Base-by-base conservation (phyloP, 2,113 vertebrate species). In the Accipiter cooperii region DNA sequence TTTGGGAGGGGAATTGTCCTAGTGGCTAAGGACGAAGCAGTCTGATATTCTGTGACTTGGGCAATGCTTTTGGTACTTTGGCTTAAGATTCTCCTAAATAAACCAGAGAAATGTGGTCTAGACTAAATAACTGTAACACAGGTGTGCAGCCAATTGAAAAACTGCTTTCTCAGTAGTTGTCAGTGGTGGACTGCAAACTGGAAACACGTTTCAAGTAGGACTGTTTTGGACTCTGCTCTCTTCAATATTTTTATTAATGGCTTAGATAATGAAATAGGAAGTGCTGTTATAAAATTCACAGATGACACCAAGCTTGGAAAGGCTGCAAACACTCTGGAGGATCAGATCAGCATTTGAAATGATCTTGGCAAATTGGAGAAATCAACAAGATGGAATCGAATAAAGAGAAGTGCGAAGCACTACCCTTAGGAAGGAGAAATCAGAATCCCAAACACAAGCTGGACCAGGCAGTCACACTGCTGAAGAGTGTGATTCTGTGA, bases 241-340 rank as follows among this genome's bases (percentile, higher is more conserved):
- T 77, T 93, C 71, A 86, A 24, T 80, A 74, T 93, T 96, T 96
- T 86, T 90, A 74, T 92, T 93, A 91, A 80, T 86, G 22, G 38
- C 31, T 85, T 66, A 61, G 40, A 74, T 88, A 85, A 93, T 86
- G 49, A 88, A 88, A 90, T 47, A 85, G 36, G 36, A 94, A 91
- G 46, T 54, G 66, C 66, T 79, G 58, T 90, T 90, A 80, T 8
- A 85, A 95, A 92, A 95, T 73, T 75, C 55, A 64, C 75, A 91
- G 70, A 77, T 92, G 87, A 85, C 64, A 84, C 63, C 49, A 86
- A 29, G 34, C 79, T 77, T 90, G 82, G 85, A 94, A 94, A 83
- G 77, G 68, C 89, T 94, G 79, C 29, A 75, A 82, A 38, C 19
- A 73, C 61, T 85, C 66, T n/a, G 44, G 40, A 93, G 78, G 54